A percentile compares a stretch with the other conserved stretches of the same genome.
These are phyloP conservation scores for Ceramica pisi DNA, from an alignment of 2,888 invertebrate genomes.

Conservation along the genomic window DNA sequence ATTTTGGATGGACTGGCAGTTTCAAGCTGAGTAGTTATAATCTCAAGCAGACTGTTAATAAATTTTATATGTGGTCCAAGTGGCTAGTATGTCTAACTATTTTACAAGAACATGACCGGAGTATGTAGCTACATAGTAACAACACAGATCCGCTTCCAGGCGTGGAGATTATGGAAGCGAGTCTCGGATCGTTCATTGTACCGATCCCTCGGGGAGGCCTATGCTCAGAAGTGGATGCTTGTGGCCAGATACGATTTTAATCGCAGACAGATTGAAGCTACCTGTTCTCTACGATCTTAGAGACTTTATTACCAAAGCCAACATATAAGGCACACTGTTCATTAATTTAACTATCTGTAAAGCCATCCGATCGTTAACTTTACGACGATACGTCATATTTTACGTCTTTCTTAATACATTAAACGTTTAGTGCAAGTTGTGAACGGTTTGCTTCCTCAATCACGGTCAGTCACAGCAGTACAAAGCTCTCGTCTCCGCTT, in stretches of 20 bases:
- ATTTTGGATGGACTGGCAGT: not conserved
- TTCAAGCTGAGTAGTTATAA: not conserved
- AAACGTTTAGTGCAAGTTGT: constrained; percentile 32
- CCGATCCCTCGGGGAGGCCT: constrained; percentile 19
- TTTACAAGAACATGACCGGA: not conserved
- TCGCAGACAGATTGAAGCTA: constrained; percentile 36
- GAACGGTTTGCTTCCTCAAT: constrained; percentile 45
- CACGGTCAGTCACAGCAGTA: constrained; percentile 23
- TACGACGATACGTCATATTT: constrained; percentile 40
- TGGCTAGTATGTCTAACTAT: not conserved
- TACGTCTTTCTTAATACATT: constrained; percentile 41
- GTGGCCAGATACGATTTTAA: constrained; percentile 35
- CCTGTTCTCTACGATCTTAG: not conserved
- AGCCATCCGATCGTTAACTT: constrained; percentile 37
- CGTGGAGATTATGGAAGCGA: constrained; percentile 43
- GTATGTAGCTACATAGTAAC: not conserved
- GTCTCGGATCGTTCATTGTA: constrained; percentile 22
- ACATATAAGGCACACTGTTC: constrained; percentile 10
- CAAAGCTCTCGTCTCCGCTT: constrained; percentile 30
- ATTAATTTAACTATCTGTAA: constrained; percentile 34
- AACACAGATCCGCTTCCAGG: constrained; percentile 13
- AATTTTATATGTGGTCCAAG: not conserved
- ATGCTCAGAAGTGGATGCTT: constrained; percentile 24
- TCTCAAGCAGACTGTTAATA: not conserved
- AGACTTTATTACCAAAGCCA: constrained; percentile 19